Evolutionary conservation across 2,888 invertebrate genomes (phyloP).

Genomic region (Orthosia incerta): DNA sequence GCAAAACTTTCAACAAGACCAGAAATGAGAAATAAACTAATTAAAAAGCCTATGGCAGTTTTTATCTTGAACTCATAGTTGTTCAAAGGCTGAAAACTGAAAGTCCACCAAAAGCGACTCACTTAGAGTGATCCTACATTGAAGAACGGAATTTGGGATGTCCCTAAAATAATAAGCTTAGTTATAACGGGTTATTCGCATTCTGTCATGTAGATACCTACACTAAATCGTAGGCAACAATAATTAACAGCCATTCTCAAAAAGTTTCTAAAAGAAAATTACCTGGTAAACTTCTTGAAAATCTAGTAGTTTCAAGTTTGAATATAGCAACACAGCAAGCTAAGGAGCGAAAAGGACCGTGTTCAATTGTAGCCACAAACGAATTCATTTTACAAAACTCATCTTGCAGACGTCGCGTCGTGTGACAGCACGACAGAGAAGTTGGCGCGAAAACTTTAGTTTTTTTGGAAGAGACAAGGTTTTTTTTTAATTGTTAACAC

Average conservation of each 20-base stretch:
- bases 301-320: conserved; percentile 45
- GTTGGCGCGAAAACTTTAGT: conserved; percentile 55
- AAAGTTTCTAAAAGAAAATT: conserved; percentile 21
- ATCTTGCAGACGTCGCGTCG: conserved; percentile 83
- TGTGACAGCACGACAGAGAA: conserved; percentile 79
- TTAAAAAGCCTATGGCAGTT: neutral
- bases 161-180: no score
- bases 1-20: neutral
- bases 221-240: no score
- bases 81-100: neutral
- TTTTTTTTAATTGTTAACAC: neutral
- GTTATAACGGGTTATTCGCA: no score
- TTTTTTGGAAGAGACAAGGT: conserved; percentile 74
- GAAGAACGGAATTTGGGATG: no score
- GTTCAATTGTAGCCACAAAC: conserved; percentile 84
- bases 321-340: conserved; percentile 48
- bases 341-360: conserved; percentile 60
- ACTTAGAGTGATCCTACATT: no score
- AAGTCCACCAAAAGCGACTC: neutral
- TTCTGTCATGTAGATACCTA: neutral
- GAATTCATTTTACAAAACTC: conserved; percentile 90
- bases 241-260: conserved; percentile 4
- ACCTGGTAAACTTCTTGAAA: conserved; percentile 32
- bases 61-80: neutral
- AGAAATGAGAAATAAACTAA: neutral